These are phyloP conservation scores for Microcebus lehilahytsara DNA, from an alignment of 2,113 vertebrate genomes.

Conservation along the genomic window DNA sequence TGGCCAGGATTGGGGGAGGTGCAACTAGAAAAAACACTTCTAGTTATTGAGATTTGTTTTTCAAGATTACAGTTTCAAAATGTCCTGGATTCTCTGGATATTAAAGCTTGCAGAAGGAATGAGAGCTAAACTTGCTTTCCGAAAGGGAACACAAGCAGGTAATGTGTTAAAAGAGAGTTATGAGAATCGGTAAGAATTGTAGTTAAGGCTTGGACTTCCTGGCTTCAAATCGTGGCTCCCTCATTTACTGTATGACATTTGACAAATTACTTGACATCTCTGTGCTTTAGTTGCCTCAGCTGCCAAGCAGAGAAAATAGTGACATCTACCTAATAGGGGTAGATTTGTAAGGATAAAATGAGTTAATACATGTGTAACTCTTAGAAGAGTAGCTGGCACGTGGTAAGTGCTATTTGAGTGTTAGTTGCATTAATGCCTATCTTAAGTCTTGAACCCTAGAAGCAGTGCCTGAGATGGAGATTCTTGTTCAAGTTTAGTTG, in stretches of 20 bases:
- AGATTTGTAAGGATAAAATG: not conserved
- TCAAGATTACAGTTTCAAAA: slow-evolving; percentile 22
- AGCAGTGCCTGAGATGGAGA: not conserved
- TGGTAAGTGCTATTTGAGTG: not conserved
- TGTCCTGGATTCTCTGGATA: not conserved
- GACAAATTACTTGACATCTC: not conserved
- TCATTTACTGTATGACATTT: not conserved
- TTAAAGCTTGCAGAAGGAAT: slow-evolving; percentile 38
- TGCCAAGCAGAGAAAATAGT: not conserved
- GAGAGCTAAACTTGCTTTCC: slow-evolving; percentile 17
- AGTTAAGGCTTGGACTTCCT: not conserved
- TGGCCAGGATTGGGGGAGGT: not conserved
- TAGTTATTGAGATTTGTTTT: slow-evolving; percentile 34
- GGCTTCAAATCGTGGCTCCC: not conserved
- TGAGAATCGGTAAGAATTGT: not conserved
- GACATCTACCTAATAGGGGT: not conserved
- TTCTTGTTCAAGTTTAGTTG: not conserved
- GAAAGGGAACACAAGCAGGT: not conserved
- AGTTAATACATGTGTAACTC: not conserved
- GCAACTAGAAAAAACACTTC: not conserved
- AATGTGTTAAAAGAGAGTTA: not conserved
- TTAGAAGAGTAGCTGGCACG: not conserved
- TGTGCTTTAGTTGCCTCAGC: slow-evolving; percentile 25
- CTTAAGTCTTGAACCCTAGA: slow-evolving; percentile 15
- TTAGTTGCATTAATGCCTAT: not conserved